Base-by-base conservation (phyloP, 2,797 vertebrate genomes). In the Lithobates sylvaticus region DNA sequence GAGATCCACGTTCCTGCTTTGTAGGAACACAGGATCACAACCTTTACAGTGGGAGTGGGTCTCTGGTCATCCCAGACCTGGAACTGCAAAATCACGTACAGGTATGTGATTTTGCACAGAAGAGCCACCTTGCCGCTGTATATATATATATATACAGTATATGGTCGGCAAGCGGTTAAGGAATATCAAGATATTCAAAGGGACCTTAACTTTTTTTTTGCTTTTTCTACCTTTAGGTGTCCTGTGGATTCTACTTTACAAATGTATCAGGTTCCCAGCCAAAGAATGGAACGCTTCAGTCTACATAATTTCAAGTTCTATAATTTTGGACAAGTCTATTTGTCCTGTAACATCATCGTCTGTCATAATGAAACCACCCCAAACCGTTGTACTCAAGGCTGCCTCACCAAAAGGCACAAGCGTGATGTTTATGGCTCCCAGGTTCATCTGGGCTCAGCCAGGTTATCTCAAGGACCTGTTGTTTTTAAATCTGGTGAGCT, bases 351-450 rank as follows among this genome's bases (percentile, higher is more conserved):
- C 39, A 36, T 88, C 3, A 44, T 88, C 78, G 75, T 86, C 69
- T 88, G 88, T 47, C 88, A 80, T 61, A 70, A 18, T 15, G 21
- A 9, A 4, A 75, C 81, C 2, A 34, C 50, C 18, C 88, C 84
- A 4, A 88, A 86, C 72, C 88, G 88, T 16, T 88, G 88, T 27
- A 71, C 80, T 10, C 70, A 42, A 67, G 80, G 76, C 47, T 86
- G 85, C 36, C 10, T 71, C 13, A 67, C 21, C 50, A 27, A 8
- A 23, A 86, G 85, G 36, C 39, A 50, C 27, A 71, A 42, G 15
- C 85, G 85, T 2, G 47, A 44, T 23, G 79, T 65, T 34, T 50
- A 1, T 7, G 39, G 4, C 26, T 21, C 67, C 2, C 21, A 54
- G 9, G 9, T 16, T 16, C 12, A n/a, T 15, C 73, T 87, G 26